Percentiles rank a stretch among this genome's conserved stretches.
Evolutionary conservation across 2,888 invertebrate genomes (phyloP).

Genomic region (Antheraea assamensis): DNA sequence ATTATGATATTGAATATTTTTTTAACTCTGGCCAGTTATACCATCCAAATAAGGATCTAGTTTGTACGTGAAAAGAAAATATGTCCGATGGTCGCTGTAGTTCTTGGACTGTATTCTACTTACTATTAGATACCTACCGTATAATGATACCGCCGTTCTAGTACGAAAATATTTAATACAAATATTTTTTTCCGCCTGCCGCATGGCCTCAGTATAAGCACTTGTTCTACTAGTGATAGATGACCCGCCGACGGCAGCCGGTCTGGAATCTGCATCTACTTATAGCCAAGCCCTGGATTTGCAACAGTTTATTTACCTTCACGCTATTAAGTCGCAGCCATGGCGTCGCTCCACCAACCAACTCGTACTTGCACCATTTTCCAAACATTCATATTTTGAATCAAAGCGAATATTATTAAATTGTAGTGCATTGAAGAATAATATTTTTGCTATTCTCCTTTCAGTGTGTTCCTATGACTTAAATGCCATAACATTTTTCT

Average conservation of each 20-base stretch:
- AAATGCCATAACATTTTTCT: too few relatives aligned
- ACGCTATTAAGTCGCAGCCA: slow-evolving; percentile 48
- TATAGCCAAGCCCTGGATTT: slow-evolving; percentile 54
- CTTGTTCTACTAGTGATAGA: slow-evolving; percentile 56
- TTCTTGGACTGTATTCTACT: too few relatives aligned
- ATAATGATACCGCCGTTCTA: neutral
- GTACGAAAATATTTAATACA: neutral
- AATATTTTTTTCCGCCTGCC: neutral
- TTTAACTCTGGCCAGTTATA: too few relatives aligned
- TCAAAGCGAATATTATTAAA: too few relatives aligned
- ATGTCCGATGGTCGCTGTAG: too few relatives aligned
- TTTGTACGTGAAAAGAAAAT: too few relatives aligned
- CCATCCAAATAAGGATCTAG: too few relatives aligned
- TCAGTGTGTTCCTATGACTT: too few relatives aligned
- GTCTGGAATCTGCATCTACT: slow-evolving; percentile 66
- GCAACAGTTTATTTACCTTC: slow-evolving; percentile 63
- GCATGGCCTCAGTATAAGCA: slow-evolving; percentile 17
- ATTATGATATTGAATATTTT: too few relatives aligned
- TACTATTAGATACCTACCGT: neutral
- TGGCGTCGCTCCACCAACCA: slow-evolving; percentile 3
- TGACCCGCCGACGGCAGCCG: slow-evolving; percentile 64
- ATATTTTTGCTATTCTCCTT: too few relatives aligned
- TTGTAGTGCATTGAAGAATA: too few relatives aligned
- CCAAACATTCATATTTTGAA: neutral
- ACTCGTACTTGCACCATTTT: neutral